Evolutionary conservation across 2,888 invertebrate genomes (phyloP).

Genomic region (Amblyjoppa proteus): DNA sequence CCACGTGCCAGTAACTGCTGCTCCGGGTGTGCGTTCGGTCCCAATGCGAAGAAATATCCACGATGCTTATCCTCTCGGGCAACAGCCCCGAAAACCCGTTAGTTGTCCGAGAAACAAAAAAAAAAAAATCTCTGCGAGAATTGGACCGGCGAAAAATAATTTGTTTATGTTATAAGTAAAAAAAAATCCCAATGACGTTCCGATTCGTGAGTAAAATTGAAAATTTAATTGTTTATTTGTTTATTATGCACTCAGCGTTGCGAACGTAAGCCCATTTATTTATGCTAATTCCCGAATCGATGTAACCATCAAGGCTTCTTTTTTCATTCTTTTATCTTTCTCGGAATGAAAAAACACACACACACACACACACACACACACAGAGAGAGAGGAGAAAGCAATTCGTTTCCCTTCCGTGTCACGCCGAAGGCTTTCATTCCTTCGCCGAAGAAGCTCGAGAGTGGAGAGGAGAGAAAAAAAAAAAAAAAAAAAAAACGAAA

Average conservation of each 20-base stretch:
- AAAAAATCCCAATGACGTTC: background rate
- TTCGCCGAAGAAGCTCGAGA: background rate
- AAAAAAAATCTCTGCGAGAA: background rate
- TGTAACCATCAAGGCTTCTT: background rate
- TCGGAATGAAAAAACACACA: background rate
- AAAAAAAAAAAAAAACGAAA: conserved; percentile 2
- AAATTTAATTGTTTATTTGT: background rate
- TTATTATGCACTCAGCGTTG: background rate
- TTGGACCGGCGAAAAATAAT: background rate
- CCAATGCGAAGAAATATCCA: conserved; percentile 30
- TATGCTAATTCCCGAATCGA: conserved; percentile 17
- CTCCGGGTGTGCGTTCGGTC: background rate
- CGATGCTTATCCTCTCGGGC: conserved; percentile 14
- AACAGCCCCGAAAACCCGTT: conserved; percentile 22
- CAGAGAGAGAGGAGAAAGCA: background rate
- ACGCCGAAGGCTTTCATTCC: conserved; percentile 8
- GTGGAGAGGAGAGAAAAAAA: conserved; percentile 1
- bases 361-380: background rate
- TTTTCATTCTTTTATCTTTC: conserved; percentile 7
- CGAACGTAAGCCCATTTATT: conserved; percentile 2
- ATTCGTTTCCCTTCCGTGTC: conserved; percentile 32
- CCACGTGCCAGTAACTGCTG: conserved; percentile 28
- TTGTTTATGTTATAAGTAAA: background rate
- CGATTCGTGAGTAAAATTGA: background rate
- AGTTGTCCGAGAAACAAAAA: conserved; percentile 14